Base-by-base conservation (phyloP, 2,888 invertebrate genomes). In the Tholera decimalis region DNA sequence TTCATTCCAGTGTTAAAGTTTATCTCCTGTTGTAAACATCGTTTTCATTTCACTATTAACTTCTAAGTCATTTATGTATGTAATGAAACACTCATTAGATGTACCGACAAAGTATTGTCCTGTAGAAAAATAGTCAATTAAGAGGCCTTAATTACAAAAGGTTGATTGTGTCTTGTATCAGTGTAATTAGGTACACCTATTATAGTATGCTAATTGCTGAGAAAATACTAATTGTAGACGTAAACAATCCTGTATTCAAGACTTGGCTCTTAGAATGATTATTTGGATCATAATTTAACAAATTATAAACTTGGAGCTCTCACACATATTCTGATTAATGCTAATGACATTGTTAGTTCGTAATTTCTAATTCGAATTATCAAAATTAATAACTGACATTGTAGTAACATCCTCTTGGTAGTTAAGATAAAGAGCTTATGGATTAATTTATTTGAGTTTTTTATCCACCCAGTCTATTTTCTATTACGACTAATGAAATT, bases 1-100 rank as follows among this genome's bases (percentile, higher is more conserved):
- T 87, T 85, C 84, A 85, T 89, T 85, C 85, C 82, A 77, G 79
- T 84, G 90, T 89, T 88, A 91, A 89, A 91, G 92, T 92, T 91
- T 92, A 92, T 91, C 91, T 82, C 77, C 60, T 77, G 82, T 55
- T 66, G 87, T 90, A 91, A 92, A 92, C 89, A 91, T 77, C 76
- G 63, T 79, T 77, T 85, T 88, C 85, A 89, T 91, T 86, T 54
- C 84, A 51, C 56, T 53, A 56, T 62, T 44, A 56, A 72, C 61
- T 46, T 39, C 47, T 74, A 76, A 80, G 58, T 73, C 75, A 73
- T 79, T 72, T 59, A 50, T 35, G 50, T 59, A 50, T 35, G 50
- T 63, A 49, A 61, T 65, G 54, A 65, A 59, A 33, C n/a, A 8
- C 39, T 67, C 49, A 75, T 73, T 77, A 66, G 24, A 35, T 28